Percentiles rank a stretch among this genome's conserved stretches.
phyloP scores from a whole-genome alignment of 2,113 vertebrate species.

The Fregetta grallaria region DNA sequence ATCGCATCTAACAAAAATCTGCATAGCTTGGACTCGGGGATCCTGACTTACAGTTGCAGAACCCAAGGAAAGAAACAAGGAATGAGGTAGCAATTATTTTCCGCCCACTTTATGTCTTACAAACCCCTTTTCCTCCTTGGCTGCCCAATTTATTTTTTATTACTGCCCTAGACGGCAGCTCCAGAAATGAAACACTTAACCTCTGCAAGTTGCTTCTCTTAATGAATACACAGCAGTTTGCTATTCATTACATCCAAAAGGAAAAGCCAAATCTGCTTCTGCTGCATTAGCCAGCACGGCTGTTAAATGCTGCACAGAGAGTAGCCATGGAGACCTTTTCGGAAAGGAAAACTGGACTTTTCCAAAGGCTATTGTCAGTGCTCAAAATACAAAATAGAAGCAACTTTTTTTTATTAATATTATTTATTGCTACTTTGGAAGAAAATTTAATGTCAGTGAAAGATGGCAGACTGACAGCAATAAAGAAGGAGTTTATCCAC shows the following conservation, averaged over 20 bases:
- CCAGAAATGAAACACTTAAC: constrained; percentile 58
- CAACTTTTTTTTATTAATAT: not conserved
- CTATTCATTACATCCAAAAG: constrained; percentile 13
- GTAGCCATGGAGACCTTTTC: not conserved
- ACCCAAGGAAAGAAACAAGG: not conserved
- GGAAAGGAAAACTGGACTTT: not conserved
- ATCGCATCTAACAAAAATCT: not conserved
- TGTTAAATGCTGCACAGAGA: not conserved
- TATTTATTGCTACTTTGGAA: not conserved
- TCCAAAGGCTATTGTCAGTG: not conserved
- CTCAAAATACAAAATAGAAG: not conserved
- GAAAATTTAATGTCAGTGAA: not conserved
- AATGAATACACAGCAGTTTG: constrained; percentile 16
- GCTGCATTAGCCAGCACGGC: constrained; percentile 23
- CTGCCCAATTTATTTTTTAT: constrained; percentile 36
- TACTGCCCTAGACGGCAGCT: not conserved
- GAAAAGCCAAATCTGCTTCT: constrained; percentile 41
- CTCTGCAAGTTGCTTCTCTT: constrained; percentile 39
- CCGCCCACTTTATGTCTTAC: not conserved
- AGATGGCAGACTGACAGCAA: not conserved
- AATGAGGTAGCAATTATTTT: not conserved
- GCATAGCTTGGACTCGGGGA: not conserved
- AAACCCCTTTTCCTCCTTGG: not conserved
- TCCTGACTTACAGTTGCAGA: not conserved
- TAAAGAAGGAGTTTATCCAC: not conserved